These are phyloP conservation scores for Pseudanteris insignis DNA, from an alignment of 2,888 invertebrate species.

Conservation along the genomic window DNA sequence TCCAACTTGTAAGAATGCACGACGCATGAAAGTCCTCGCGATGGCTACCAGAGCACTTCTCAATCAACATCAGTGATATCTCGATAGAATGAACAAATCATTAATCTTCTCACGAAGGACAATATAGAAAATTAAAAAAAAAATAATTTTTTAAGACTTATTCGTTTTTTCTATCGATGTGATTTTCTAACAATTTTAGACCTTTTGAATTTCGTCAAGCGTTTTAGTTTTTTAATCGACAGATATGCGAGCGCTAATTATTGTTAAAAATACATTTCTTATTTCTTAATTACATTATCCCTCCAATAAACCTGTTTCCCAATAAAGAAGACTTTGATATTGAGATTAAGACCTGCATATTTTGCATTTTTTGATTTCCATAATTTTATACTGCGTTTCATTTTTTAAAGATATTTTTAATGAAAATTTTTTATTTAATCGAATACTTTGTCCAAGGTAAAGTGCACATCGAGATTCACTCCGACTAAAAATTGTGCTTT, in stretches of 20 bases:
- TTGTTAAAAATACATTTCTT: no score
- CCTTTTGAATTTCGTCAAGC: not conserved
- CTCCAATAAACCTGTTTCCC: no score
- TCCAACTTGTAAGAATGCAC: conserved; percentile 73
- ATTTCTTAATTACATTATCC: no score
- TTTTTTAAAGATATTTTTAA: no score
- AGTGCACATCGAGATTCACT: not conserved
- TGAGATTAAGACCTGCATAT: no score
- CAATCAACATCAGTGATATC: conserved; percentile 47
- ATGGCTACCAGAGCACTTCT: conserved; percentile 75
- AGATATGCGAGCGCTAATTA: no score
- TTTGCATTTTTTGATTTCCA: no score
- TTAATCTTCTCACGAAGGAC: not conserved
- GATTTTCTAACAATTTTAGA: not conserved
- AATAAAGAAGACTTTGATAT: no score
- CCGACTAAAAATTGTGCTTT: no score
- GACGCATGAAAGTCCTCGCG: conserved; percentile 76
- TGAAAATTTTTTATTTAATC: not conserved
- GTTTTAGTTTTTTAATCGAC: no score
- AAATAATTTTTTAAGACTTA: not conserved
- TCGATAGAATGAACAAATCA: not conserved
- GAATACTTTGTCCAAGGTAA: not conserved
- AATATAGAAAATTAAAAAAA: not conserved
- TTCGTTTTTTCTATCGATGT: not conserved
- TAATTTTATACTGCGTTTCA: no score